phyloP scores from a whole-genome alignment of 2,888 invertebrate species.

The Melanostoma scalare region DNA sequence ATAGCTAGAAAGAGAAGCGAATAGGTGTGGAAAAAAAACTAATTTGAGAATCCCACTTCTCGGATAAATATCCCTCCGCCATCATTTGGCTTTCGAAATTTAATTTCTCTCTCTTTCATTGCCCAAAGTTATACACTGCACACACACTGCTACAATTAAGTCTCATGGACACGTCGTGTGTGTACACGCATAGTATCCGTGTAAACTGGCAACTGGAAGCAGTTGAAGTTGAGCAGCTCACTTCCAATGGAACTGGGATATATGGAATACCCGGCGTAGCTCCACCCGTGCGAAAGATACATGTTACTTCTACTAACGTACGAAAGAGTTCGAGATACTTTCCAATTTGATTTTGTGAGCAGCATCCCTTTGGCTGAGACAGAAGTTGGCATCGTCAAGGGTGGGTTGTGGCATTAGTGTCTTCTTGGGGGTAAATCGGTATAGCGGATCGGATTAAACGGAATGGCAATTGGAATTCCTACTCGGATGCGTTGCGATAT shows the following conservation, averaged over 20 bases:
- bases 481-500: slow-evolving; percentile 64
- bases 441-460: slow-evolving; percentile 64
- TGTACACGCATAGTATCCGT: slow-evolving; percentile 75
- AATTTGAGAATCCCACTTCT: slow-evolving; percentile 66
- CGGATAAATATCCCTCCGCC: slow-evolving; percentile 48
- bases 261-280: slow-evolving; percentile 44
- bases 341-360: slow-evolving; percentile 20
- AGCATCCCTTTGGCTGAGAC: slow-evolving; percentile 51
- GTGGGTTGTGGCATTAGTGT: slow-evolving; percentile 70
- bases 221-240: slow-evolving; percentile 19
- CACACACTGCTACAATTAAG: background rate
- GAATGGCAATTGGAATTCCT: slow-evolving; percentile 72
- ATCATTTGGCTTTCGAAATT: slow-evolving; percentile 52
- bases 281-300: slow-evolving; percentile 61
- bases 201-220: slow-evolving; percentile 67
- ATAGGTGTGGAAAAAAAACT: slow-evolving; percentile 50
- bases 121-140: slow-evolving; percentile 13
- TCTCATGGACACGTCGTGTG: slow-evolving; percentile 51
- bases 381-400: slow-evolving; percentile 55
- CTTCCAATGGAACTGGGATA: slow-evolving; percentile 65
- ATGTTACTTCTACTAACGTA: background rate
- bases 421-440: slow-evolving; percentile 58
- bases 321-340: slow-evolving; percentile 53
- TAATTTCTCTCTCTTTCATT: slow-evolving; percentile 46
- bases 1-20: slow-evolving; percentile 47